phyloP scores from a whole-genome alignment of 2,888 invertebrate genomes.

The Furcula furcula region DNA sequence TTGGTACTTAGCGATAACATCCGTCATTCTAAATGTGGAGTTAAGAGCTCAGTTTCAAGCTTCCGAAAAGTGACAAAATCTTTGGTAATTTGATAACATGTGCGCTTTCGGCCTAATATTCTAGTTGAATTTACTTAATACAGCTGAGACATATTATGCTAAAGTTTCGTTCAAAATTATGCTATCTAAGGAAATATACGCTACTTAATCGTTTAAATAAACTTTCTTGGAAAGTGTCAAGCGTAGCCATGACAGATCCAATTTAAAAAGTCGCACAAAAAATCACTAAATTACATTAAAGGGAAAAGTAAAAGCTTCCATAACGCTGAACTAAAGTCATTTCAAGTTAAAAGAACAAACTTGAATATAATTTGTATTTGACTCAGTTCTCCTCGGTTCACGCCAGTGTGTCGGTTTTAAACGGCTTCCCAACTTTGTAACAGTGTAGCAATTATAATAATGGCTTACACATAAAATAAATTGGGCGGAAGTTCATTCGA shows the following conservation, averaged over 20 bases:
- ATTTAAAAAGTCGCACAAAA: conserved; percentile 15
- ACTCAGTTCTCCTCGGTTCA: conserved; percentile 45
- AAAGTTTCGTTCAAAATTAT: too few relatives aligned
- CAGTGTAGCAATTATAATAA: conserved; percentile 68
- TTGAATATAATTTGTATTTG: conserved; percentile 44
- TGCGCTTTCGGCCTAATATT: too few relatives aligned
- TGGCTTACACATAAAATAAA: conserved; percentile 68
- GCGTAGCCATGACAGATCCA: neutral
- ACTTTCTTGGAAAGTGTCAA: neutral
- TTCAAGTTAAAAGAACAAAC: conserved; percentile 40
- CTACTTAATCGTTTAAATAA: too few relatives aligned
- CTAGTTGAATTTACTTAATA: too few relatives aligned
- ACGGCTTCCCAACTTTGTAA: conserved; percentile 52
- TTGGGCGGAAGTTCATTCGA: conserved; percentile 64
- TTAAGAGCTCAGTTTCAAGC: too few relatives aligned
- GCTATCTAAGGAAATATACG: too few relatives aligned
- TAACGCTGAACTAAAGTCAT: conserved; percentile 29
- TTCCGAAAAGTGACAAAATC: too few relatives aligned
- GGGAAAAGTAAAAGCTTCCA: conserved; percentile 24
- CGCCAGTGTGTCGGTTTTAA: conserved; percentile 38
- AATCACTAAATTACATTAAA: conserved; percentile 20
- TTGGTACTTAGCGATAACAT: too few relatives aligned
- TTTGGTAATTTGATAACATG: too few relatives aligned
- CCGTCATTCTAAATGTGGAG: too few relatives aligned
- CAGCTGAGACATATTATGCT: too few relatives aligned